Base-by-base conservation (phyloP, 2,797 vertebrate species). In the Molothrus aeneus region DNA sequence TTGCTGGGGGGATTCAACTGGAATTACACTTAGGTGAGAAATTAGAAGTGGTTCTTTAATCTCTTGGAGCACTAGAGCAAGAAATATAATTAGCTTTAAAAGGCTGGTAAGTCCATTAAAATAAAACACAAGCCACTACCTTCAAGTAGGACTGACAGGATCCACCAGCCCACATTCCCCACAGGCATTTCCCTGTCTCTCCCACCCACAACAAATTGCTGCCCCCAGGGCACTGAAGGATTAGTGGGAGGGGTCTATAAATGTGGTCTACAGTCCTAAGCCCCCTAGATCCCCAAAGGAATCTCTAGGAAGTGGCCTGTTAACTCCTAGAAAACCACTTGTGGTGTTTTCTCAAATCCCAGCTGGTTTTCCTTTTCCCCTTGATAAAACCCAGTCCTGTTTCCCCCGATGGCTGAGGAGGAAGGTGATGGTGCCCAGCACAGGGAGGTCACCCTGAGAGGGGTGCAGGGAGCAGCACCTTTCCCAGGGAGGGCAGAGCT, bases 381-480 rank as follows among this genome's bases (percentile, higher is more conserved):
- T 65, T 42, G 19, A 14, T 29, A 17, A 17, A 1, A 3, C 1
- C 0, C 22, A 9, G 17, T 0, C 1, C 17, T 57, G 50, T 75
- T 77, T 45, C 7, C 56, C 36, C 4, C 0, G 0, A 0, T 5
- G 21, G 22, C 1, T 10, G 65, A 70, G 60, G 59, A 68, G 28
- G 50, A 32, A 71, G 63, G 25, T 19, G 59, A 21, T 7, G 45
- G 63, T 68, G 82, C 71, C 60, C 43, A 43, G 57, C 66, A 20
- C 0, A 5, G 64, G 0, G 0, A 11, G 3, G 22, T 4, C 3
- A 6, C 15, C 50, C 69, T 6, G 0, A 2, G 64, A 69, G 42
- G 10, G 65, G 22, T 15, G 10, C 36, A 31, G 60, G 54, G 64
- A 70, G 81, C 64, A 72, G 66, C 57, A 3, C 34, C 40, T 21